Evolutionary conservation across 53 echinoderm and acorn worm genomes (phyloP).

Genomic region (Echinarachnius parma): DNA sequence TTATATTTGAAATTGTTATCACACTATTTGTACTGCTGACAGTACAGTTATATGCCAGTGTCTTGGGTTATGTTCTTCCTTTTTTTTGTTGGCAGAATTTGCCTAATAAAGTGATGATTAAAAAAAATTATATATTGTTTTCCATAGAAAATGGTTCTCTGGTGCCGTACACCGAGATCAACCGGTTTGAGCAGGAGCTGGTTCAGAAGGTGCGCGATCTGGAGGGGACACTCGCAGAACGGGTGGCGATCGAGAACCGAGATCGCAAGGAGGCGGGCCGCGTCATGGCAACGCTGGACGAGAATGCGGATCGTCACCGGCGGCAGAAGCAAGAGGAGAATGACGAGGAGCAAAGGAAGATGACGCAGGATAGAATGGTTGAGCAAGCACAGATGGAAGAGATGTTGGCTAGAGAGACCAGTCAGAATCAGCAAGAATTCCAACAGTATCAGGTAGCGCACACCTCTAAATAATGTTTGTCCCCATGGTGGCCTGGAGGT

Average conservation of each 20-base stretch:
- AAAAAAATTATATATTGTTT: too few species aligned
- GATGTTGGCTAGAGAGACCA: too few species aligned
- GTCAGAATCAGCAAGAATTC: too few species aligned
- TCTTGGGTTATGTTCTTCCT: too few species aligned
- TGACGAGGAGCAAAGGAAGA: slow-evolving; percentile 55
- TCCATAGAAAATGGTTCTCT: slow-evolving; percentile 19
- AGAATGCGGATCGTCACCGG: slow-evolving; percentile 20
- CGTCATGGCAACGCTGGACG: slow-evolving; percentile 12
- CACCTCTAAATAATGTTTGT: too few species aligned
- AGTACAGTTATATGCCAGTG: too few species aligned
- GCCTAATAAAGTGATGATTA: too few species aligned
- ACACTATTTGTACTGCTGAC: too few species aligned
- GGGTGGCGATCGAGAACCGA: slow-evolving; percentile 9
- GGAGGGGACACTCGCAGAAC: background rate
- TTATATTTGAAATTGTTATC: too few species aligned
- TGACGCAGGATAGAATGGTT: slow-evolving; percentile 66
- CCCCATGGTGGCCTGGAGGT: too few species aligned
- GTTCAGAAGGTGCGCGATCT: slow-evolving; percentile 11
- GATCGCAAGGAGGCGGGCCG: slow-evolving; percentile 18
- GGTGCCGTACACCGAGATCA: slow-evolving; percentile 8
- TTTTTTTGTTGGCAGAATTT: too few species aligned
- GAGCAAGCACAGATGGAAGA: background rate
- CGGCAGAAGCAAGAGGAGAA: slow-evolving; percentile 48
- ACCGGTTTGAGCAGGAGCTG: slow-evolving; percentile 23
- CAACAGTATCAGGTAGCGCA: too few species aligned